These are phyloP conservation scores for Pherbina coryleti DNA, from an alignment of 2,888 invertebrate genomes.

Conservation along the genomic window DNA sequence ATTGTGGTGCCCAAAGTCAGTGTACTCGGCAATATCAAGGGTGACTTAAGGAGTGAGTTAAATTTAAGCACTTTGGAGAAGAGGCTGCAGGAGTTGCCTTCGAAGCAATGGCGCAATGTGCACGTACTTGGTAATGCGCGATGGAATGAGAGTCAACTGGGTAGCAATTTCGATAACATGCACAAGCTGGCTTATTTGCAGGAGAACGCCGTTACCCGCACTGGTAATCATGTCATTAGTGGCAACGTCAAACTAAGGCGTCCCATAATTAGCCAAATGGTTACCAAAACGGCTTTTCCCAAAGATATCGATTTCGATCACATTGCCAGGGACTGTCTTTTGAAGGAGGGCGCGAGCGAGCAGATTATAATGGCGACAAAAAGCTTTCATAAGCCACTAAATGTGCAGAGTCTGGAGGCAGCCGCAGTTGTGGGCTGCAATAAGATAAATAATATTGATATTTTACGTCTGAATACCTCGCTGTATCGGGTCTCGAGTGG, in stretches of 20 bases:
- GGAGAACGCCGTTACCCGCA: slow-evolving; percentile 57
- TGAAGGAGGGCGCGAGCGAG: slow-evolving; percentile 42
- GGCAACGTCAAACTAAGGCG: slow-evolving; percentile 57
- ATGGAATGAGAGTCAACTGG: slow-evolving; percentile 47
- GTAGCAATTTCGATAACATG: slow-evolving; percentile 18
- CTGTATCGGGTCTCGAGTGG: slow-evolving; percentile 59
- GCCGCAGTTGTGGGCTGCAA: slow-evolving; percentile 33
- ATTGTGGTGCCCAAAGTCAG: slow-evolving; percentile 52
- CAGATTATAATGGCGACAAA: slow-evolving; percentile 54
- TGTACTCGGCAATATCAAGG: slow-evolving; percentile 53
- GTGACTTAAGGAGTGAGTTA: slow-evolving; percentile 42
- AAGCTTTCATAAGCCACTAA: slow-evolving; percentile 47
- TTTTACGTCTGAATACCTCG: slow-evolving; percentile 58
- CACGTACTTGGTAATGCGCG: slow-evolving; percentile 55
- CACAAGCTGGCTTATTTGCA: slow-evolving; percentile 57
- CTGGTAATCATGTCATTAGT: slow-evolving; percentile 55
- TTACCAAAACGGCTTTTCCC: slow-evolving; percentile 50
- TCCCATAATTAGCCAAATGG: slow-evolving; percentile 52
- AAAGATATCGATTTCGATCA: slow-evolving; percentile 53
- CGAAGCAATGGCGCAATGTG: slow-evolving; percentile 53
- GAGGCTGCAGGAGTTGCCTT: slow-evolving; percentile 36
- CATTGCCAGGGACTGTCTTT: slow-evolving; percentile 58
- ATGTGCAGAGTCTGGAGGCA: slow-evolving; percentile 45
- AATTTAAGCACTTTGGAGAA: neutral
- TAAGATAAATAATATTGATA: slow-evolving; percentile 56